Percentiles rank a stretch among this genome's conserved stretches.
Evolutionary conservation across 2,113 vertebrate species (phyloP).

Genomic region (Syngnathus typhle): DNA sequence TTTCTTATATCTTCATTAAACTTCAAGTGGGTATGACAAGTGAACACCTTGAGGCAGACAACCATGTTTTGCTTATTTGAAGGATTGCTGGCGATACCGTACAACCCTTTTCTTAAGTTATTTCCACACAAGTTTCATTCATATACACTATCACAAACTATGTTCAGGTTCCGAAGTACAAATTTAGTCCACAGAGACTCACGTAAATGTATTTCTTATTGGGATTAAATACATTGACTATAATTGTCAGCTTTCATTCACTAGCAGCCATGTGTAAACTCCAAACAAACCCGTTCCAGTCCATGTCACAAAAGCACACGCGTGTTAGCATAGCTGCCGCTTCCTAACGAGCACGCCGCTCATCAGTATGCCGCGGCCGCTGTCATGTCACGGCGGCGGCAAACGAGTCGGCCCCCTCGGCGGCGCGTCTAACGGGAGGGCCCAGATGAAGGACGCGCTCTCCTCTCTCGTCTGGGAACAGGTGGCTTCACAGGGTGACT

Average conservation of each 20-base stretch:
- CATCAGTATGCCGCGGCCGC: slow-evolving; percentile 57
- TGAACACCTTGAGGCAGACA: too few species aligned
- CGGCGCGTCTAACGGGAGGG: slow-evolving; percentile 44
- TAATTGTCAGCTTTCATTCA: neutral
- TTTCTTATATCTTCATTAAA: too few species aligned
- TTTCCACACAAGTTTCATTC: neutral
- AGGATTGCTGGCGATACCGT: too few species aligned
- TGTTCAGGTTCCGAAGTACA: neutral
- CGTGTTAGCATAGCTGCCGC: slow-evolving; percentile 11
- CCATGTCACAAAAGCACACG: slow-evolving; percentile 1
- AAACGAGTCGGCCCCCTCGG: slow-evolving; percentile 31
- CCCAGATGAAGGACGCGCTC: slow-evolving; percentile 58
- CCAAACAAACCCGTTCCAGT: neutral
- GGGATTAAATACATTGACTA: slow-evolving; percentile 7
- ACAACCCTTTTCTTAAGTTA: neutral
- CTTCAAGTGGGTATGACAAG: too few species aligned
- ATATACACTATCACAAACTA: neutral
- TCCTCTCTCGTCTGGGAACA: slow-evolving; percentile 63
- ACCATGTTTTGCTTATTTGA: too few species aligned
- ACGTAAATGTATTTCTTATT: slow-evolving; percentile 6
- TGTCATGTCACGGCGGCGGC: neutral
- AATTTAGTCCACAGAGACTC: neutral
- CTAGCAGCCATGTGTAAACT: slow-evolving; percentile 2
- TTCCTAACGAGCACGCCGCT: slow-evolving; percentile 30
- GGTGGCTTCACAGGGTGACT: slow-evolving; percentile 66